These are phyloP conservation scores for Poeciliopsis paucimaculata DNA, from an alignment of 2,797 vertebrate species.

Conservation along the genomic window DNA sequence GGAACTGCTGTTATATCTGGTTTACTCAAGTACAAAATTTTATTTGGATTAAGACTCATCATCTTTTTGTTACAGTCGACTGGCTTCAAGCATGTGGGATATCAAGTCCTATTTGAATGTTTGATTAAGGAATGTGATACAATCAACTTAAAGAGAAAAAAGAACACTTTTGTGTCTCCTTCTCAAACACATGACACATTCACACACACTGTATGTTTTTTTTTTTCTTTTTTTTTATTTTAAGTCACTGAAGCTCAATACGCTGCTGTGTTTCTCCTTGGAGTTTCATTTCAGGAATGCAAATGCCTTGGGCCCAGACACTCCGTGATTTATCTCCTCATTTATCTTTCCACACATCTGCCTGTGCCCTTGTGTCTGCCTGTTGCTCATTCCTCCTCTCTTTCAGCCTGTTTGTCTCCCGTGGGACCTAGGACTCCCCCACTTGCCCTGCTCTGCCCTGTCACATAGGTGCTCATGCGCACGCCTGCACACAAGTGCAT, in stretches of 20 bases:
- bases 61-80: not conserved
- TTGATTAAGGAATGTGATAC: conserved; percentile 44
- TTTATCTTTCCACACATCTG: conserved; percentile 86
- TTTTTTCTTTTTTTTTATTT: conserved; percentile 57
- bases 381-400: conserved; percentile 81
- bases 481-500: conserved; percentile 37
- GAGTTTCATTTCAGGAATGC: conserved; percentile 85
- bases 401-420: conserved; percentile 71
- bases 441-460: conserved; percentile 64
- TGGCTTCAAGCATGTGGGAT: conserved; percentile 17
- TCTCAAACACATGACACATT: conserved; percentile 34
- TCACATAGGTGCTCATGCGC: conserved; percentile 19
- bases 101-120: conserved; percentile 7
- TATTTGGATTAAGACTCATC: conserved; percentile 22
- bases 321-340: conserved; percentile 84
- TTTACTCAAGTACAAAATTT: conserved; percentile 46
- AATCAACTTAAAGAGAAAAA: conserved; percentile 29
- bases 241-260: conserved; percentile 63
- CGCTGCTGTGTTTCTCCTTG: conserved; percentile 73
- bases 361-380: conserved; percentile 83
- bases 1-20: conserved; percentile 57
- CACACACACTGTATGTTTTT: conserved; percentile 52
- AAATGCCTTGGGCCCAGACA: conserved; percentile 82
- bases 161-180: conserved; percentile 27
- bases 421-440: conserved; percentile 74